Conservation (phyloP, 2,888 invertebrate genomes). For the Cephonodes hylas region DNA sequence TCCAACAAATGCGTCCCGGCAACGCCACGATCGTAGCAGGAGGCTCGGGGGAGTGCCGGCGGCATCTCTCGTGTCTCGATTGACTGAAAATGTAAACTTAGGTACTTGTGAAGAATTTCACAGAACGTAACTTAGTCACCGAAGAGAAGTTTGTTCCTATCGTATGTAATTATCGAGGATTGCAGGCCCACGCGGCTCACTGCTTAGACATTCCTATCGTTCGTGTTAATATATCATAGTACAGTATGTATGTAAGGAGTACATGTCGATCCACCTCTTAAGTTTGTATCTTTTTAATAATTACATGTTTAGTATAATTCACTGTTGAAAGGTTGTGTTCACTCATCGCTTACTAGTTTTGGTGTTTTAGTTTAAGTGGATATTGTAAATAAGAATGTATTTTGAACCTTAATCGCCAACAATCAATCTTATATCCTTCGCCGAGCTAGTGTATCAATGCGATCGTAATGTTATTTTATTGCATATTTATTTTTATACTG, state of each 20-base stretch:
- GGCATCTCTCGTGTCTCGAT: background rate
- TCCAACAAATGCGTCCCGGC: background rate
- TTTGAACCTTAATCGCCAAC: conserved; percentile 45
- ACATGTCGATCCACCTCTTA: conserved; percentile 9
- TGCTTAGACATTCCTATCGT: conserved; percentile 14
- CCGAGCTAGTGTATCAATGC: background rate
- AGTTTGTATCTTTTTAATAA: conserved; percentile 10
- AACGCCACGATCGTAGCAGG: background rate
- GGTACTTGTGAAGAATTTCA: conserved; percentile 5
- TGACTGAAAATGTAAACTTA: conserved; percentile 6
- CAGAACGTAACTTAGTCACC: conserved; percentile 4
- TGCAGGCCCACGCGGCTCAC: background rate
- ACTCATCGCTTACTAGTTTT: conserved; percentile 24
- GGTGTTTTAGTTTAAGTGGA: conserved; percentile 14
- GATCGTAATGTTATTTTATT: background rate
- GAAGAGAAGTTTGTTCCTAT: conserved; percentile 9
- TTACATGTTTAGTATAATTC: conserved; percentile 14
- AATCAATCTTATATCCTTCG: conserved; percentile 19
- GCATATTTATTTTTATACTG: background rate
- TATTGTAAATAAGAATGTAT: conserved; percentile 35
- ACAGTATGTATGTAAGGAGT: background rate
- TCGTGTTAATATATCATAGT: background rate
- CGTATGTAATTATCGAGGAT: background rate
- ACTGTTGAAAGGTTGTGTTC: conserved; percentile 33
- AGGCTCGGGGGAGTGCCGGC: background rate